phyloP scores from a whole-genome alignment of 1,140 invertebrate genomes.

The Gryon sp. region DNA sequence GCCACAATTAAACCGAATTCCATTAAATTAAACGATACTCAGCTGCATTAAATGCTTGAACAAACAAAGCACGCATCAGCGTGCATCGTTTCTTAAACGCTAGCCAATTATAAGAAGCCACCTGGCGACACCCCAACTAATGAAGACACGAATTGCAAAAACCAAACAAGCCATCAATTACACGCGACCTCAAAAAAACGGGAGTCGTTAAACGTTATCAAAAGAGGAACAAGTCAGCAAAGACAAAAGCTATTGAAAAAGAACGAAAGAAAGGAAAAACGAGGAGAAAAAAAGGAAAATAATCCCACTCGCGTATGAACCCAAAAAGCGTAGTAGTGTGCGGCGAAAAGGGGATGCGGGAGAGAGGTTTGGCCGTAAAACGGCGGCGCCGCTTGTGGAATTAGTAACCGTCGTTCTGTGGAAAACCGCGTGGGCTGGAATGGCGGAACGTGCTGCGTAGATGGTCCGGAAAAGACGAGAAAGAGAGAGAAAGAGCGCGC shows the following conservation, averaged over 20 bases:
- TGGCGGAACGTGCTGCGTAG: constrained; percentile 54
- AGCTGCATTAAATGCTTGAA: constrained; percentile 28
- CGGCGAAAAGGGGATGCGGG: no score
- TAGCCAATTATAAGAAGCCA: constrained; percentile 24
- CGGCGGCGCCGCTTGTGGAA: constrained; percentile 51
- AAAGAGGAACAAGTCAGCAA: constrained; percentile 27
- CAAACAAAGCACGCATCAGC: constrained; percentile 36
- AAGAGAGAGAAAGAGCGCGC: no score
- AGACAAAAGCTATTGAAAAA: constrained; percentile 26
- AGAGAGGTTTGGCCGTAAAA: constrained; percentile 51
- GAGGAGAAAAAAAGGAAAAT: constrained; percentile 19
- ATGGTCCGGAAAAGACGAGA: constrained; percentile 44
- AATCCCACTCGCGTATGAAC: constrained; percentile 41
- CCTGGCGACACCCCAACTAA: constrained; percentile 9
- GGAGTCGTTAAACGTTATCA: constrained; percentile 30
- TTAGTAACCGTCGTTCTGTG: constrained; percentile 53
- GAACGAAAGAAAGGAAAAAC: constrained; percentile 1
- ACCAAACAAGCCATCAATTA: constrained; percentile 55
- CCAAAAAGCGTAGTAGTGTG: constrained; percentile 30
- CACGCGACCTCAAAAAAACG: background rate
- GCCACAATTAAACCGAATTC: constrained; percentile 11
- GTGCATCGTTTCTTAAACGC: constrained; percentile 22
- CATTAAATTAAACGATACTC: constrained; percentile 46
- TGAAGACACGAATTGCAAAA: constrained; percentile 36
- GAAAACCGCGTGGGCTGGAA: constrained; percentile 51